A percentile compares a stretch with the other conserved stretches of the same genome.
Conservation (phyloP, 1,140 invertebrate genomes). For the Heliothis subflexa region DNA sequence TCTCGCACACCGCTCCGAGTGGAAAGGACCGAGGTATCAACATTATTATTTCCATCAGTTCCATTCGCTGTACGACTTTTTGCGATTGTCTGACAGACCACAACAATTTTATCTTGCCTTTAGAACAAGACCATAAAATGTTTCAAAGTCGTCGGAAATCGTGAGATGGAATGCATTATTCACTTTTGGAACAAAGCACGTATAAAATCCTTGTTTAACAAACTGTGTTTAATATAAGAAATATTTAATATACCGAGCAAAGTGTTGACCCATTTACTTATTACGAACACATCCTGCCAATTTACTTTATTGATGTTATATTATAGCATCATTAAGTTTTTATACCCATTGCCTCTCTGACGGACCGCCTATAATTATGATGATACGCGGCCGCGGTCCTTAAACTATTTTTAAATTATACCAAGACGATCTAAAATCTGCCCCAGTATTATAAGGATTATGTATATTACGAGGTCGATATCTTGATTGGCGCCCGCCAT, state of each 20-base stretch:
- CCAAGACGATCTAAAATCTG: constrained; percentile 68
- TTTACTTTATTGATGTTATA: constrained; percentile 83
- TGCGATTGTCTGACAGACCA: constrained; percentile 61
- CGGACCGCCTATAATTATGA: constrained; percentile 78
- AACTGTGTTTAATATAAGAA: constrained; percentile 7
- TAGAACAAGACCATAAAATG: constrained; percentile 71
- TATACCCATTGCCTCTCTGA: constrained; percentile 71
- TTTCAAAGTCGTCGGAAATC: constrained; percentile 62
- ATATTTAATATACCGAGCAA: constrained; percentile 46
- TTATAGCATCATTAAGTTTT: constrained; percentile 82
- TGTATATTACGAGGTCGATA: constrained; percentile 50
- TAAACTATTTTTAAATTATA: constrained; percentile 83
- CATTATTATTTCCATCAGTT: constrained; percentile 72
- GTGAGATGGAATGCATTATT: constrained; percentile 70
- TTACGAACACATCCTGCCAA: constrained; percentile 79
- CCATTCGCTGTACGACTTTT: constrained; percentile 68
- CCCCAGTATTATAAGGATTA: constrained; percentile 59
- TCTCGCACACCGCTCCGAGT: constrained; percentile 66
- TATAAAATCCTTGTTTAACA: constrained; percentile 16
- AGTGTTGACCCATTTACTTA: constrained; percentile 74
- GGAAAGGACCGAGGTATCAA: constrained; percentile 58
- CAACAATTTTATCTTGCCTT: constrained; percentile 71
- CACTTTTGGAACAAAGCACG: constrained; percentile 49
- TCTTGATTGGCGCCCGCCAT: constrained; percentile 68
- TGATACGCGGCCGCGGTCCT: constrained; percentile 72